phyloP scores from a whole-genome alignment of 2,113 vertebrate species.

The Formicarius rufipectus region DNA sequence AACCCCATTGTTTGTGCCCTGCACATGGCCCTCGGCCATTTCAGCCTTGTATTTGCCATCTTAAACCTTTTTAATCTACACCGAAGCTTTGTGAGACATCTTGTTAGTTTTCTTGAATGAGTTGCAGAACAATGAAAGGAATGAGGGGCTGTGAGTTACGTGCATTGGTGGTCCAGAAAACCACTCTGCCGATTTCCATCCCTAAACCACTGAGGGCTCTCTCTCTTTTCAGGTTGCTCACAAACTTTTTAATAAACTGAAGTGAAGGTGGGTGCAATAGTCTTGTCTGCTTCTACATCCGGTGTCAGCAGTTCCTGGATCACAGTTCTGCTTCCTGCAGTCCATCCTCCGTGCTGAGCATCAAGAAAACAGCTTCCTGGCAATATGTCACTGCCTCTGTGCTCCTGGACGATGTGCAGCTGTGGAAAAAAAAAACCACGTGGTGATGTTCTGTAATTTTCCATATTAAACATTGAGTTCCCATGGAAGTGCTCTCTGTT shows the following conservation, averaged over 20 bases:
- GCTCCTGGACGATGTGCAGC: background rate
- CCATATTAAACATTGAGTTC: constrained; percentile 54
- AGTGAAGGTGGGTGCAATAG: constrained; percentile 28
- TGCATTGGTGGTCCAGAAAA: background rate
- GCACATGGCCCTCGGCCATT: background rate
- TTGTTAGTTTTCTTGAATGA: background rate
- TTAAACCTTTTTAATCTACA: background rate
- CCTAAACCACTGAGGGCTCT: background rate
- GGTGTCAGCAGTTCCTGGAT: background rate
- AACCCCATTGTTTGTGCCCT: rapidly evolving
- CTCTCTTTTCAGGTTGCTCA: constrained; percentile 75
- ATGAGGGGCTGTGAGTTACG: rapidly evolving
- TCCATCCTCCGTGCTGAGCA: background rate
- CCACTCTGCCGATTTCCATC: background rate
- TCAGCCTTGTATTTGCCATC: background rate
- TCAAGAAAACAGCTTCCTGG: background rate
- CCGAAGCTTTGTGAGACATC: background rate
- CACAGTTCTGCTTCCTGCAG: background rate
- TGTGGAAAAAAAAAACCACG: background rate
- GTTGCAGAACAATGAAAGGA: background rate
- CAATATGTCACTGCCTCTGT: background rate
- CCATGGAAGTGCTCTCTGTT: background rate
- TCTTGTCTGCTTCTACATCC: background rate
- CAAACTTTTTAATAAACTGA: constrained; percentile 77
- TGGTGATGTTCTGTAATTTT: constrained; percentile 30